These are phyloP conservation scores for Platysteira castanea DNA, from an alignment of 2,113 vertebrate genomes.

Conservation along the genomic window DNA sequence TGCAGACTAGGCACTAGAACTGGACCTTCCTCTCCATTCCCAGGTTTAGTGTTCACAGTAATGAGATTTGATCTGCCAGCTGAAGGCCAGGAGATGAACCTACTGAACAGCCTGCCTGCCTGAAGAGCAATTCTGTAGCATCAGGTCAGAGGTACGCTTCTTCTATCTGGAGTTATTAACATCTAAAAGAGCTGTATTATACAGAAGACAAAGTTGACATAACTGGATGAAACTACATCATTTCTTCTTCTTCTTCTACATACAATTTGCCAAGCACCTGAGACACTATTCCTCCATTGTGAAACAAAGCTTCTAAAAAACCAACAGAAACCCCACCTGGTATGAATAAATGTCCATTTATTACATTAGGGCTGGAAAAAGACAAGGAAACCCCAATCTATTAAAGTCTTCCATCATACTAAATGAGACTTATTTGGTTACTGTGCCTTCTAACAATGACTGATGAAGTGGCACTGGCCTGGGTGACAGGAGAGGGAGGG, in stretches of 20 bases:
- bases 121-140: slow-evolving; percentile 23
- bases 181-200: slow-evolving; percentile 48
- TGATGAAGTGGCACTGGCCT: slow-evolving; percentile 58
- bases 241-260: slow-evolving; percentile 57
- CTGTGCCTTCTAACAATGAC: slow-evolving; percentile 54
- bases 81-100: slow-evolving; percentile 24
- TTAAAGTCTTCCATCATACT: slow-evolving; percentile 50
- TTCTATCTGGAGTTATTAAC: slow-evolving; percentile 47
- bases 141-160: slow-evolving; percentile 39
- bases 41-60: neutral
- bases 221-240: slow-evolving; percentile 48
- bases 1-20: slow-evolving; percentile 37
- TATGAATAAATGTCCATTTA: slow-evolving; percentile 48
- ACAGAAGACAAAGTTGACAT: slow-evolving; percentile 59
- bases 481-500: slow-evolving; percentile 39
- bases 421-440: slow-evolving; percentile 55
- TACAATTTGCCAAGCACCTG: slow-evolving; percentile 54
- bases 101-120: slow-evolving; percentile 2
- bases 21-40: slow-evolving; percentile 33
- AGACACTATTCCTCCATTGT: slow-evolving; percentile 54
- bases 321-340: slow-evolving; percentile 52
- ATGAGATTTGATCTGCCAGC: slow-evolving; percentile 19
- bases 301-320: slow-evolving; percentile 57
- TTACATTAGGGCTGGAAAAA: slow-evolving; percentile 50
- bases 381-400: slow-evolving; percentile 51